Evolutionary conservation across 2,888 invertebrate species (phyloP).

Genomic region (Achlya flavicornis): DNA sequence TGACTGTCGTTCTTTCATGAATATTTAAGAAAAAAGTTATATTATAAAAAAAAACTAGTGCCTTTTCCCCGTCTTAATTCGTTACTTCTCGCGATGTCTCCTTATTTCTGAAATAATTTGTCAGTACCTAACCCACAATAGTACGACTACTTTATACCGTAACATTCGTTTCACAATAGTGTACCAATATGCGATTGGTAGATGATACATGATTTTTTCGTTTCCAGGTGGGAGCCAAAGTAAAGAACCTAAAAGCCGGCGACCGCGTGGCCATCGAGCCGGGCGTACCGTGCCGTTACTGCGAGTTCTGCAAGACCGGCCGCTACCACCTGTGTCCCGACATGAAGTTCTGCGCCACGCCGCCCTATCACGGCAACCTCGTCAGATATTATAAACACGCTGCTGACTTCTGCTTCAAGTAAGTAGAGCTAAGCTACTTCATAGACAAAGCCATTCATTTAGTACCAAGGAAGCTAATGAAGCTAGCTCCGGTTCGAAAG

Average conservation of each 20-base stretch:
- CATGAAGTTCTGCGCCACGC: conserved; percentile 97
- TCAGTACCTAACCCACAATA: no score
- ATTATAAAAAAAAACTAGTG: no score
- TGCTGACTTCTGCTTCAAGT: conserved; percentile 95
- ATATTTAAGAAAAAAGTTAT: no score
- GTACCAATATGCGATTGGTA: background rate
- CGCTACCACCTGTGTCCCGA: conserved; percentile 95
- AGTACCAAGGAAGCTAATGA: no score
- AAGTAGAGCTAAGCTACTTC: conserved; percentile 30
- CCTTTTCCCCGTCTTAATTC: no score
- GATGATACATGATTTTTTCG: background rate
- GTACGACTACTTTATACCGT: no score
- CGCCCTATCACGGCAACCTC: conserved; percentile 95
- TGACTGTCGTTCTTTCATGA: no score
- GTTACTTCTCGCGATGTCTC: no score
- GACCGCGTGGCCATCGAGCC: conserved; percentile 98
- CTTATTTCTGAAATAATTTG: no score
- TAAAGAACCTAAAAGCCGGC: conserved; percentile 88
- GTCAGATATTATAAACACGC: conserved; percentile 94
- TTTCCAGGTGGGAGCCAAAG: conserved; percentile 78
- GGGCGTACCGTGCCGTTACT: conserved; percentile 93
- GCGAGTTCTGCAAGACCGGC: conserved; percentile 93
- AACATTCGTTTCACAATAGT: no score
- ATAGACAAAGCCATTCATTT: background rate
- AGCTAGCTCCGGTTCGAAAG: no score